Evolutionary conservation across 2,888 invertebrate species (phyloP), one percentile per base, ranked within the genome.

Genomic region (Therioaphis trifolii): DNA sequence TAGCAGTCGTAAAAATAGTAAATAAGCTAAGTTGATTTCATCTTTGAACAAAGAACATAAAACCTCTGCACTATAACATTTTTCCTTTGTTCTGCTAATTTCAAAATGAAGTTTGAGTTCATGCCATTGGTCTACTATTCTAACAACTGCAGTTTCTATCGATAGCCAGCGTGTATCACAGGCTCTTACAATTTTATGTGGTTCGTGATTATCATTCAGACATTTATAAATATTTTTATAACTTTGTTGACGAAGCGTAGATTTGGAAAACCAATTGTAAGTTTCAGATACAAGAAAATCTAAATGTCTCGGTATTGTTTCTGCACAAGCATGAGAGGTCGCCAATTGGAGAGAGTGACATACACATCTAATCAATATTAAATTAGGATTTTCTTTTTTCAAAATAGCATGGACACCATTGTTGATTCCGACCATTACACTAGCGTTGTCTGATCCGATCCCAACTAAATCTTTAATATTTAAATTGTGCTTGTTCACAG

Each of bases 371-470:
- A 68, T 24, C 5, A 68, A 24, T n/a, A 87, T 85, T 77, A 87
- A 79, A 79, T 87, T 79, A 40, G 87, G 87, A 15, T 87, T 52
- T 35, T 87, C 85, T 85, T 84, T 76, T 87, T 88, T 88, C 76
- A 88, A 72, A 86, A 86, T 86, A 40, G 86, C 84, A 85, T 87
- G 86, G 9, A 89, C 88, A 4, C 88, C 88, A 85, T 87, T 87
- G 85, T 88, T 88, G 7, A 87, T 85, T 11, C 88, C 88, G 18
- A 86, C 85, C 88, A 88, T 88, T 4, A 87, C 88, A 24, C 87
- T 86, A 9, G 87, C 87, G 86, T 88, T 88, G 82, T 89, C 88
- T 55, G 87, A 88, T n/a, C 88, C 88, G 5, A 55, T 55, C 15
- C 55, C 55, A 55, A 55, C 55, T 21, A 55, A n/a, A 55, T 55